phyloP scores from a whole-genome alignment of 2,888 invertebrate genomes.

The Lithophane socia region DNA sequence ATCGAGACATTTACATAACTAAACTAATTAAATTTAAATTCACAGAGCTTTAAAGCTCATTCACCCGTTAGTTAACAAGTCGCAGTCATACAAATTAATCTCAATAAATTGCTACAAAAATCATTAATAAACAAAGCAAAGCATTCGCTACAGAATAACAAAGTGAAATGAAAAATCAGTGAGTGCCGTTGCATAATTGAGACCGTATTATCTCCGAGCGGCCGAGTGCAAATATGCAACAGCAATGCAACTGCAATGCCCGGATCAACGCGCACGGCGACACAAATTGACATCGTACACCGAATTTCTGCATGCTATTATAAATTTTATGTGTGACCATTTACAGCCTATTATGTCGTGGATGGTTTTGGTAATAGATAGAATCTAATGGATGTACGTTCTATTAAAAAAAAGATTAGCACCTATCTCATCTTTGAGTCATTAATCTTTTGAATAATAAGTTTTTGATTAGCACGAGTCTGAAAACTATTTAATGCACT shows the following conservation, averaged over 20 bases:
- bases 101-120: not conserved
- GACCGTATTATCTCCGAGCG: slow-evolving; percentile 1
- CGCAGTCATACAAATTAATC: not conserved
- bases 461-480: slow-evolving; percentile 10
- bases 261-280: slow-evolving; percentile 16
- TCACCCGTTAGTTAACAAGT: not conserved
- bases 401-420: slow-evolving; percentile 15
- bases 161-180: slow-evolving; percentile 10
- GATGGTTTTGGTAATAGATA: not conserved
- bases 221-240: slow-evolving; percentile 33
- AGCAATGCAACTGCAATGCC: slow-evolving; percentile 23
- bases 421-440: slow-evolving; percentile 8
- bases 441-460: slow-evolving; percentile 24
- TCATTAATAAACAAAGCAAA: not conserved
- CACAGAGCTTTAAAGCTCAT: not conserved
- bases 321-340: not conserved
- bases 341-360: slow-evolving; percentile 36
- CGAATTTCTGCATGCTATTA: slow-evolving; percentile 19
- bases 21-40: not conserved
- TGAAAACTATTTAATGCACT: not conserved
- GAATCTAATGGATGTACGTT: not conserved
- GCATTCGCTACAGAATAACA: not conserved
- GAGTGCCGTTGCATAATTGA: slow-evolving; percentile 21
- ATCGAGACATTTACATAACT: not conserved
- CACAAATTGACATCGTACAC: slow-evolving; percentile 16